Evolutionary conservation across 2,888 invertebrate species (phyloP).

Genomic region (Harpagoxenus sublaevis): DNA sequence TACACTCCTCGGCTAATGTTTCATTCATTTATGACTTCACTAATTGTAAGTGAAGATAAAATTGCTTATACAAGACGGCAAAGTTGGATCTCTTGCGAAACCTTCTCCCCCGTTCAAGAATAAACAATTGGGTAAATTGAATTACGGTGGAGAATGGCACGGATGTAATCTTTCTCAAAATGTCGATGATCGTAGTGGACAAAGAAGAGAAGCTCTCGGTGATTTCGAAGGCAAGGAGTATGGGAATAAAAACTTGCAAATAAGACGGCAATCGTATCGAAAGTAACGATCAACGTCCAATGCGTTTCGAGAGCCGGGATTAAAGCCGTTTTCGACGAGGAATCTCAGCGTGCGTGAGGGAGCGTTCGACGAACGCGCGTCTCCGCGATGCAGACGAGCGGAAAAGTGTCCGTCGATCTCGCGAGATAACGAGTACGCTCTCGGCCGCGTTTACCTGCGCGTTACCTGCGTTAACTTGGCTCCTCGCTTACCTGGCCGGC

Average conservation of each 20-base stretch:
- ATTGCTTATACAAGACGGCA: neutral
- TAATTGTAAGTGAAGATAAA: neutral
- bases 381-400: constrained; percentile 12
- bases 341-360: neutral
- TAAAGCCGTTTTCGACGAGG: neutral
- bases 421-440: constrained; percentile 58
- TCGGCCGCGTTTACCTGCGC: constrained; percentile 17
- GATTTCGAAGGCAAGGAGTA: neutral
- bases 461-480: constrained; percentile 32
- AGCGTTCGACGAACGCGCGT: constrained; percentile 12
- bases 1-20: neutral
- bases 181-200: too few species aligned
- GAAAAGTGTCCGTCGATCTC: constrained; percentile 54
- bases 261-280: constrained; percentile 11
- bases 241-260: neutral
- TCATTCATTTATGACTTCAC: neutral
- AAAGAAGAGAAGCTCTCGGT: neutral
- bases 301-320: neutral
- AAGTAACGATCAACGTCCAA: neutral
- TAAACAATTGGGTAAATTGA: neutral
- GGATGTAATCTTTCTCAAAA: neutral
- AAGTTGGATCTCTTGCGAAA: neutral
- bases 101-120: neutral
- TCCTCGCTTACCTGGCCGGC: constrained; percentile 56
- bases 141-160: neutral